Base-by-base conservation (phyloP, 92 coral and sea anemone species). In the Montipora capitata region DNA sequence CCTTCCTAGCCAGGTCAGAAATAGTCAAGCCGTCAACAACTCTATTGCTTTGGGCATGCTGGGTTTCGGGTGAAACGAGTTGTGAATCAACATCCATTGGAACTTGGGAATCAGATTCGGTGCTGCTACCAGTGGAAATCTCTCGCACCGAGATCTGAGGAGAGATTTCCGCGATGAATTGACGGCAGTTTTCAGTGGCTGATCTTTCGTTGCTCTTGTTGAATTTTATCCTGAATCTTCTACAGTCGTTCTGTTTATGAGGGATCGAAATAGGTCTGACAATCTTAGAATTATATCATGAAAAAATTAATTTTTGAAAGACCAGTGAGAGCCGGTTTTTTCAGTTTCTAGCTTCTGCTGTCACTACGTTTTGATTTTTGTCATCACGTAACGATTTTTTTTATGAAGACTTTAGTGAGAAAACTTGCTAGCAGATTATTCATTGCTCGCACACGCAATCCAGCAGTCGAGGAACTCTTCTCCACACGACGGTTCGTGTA, bases 211-310 rank as follows among this genome's bases (percentile, higher is more conserved):
- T 82, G 9, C 92, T 89, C 41, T 71, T 90, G 52, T 83, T 80
- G 76, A 97, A 97, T 90, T 94, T 95, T 62, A 97, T 84, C 20
- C 99, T 93, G 81, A 95, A 97, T 45, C 93, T 90, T 68, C 98
- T 82, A 10, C 91, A 82, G 38, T 89, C 95, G 52, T 90, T 92
- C 99, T 97, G 56, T 54, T 44, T 39, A 49, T 7, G 38, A 40
- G 3, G 15, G 40, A 39, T 57, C 11, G 51, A 12, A 49, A n/a
- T 5, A 27, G 72, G 70, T 39, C 2, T 13, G 13, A 58, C 13
- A 39, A 20, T 52, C 6, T 45, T 45, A 8, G 9, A 27, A 27
- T 27, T 27, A 27, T 27, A 27, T 27, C 35, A 27, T 27, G 35
- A 27, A 27, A 27, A 27, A 27, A 27, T 1, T 2, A 27, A 27